Conservation (phyloP, 1,140 invertebrate species). For the Nixonia krombeini region DNA sequence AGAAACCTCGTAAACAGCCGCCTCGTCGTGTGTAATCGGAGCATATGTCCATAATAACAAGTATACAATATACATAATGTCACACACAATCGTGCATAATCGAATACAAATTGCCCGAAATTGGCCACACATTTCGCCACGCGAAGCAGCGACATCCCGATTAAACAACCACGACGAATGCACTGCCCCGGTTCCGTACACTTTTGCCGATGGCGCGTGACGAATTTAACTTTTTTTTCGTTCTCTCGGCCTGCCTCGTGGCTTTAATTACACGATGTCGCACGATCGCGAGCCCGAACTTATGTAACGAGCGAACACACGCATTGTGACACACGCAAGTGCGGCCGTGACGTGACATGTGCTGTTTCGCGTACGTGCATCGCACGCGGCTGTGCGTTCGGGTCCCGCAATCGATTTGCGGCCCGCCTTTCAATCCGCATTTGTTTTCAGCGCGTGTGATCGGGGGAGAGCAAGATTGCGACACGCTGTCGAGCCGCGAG, state of each 20-base stretch:
- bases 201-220: background rate
- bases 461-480: background rate
- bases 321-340: constrained; percentile 23
- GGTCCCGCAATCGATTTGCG: constrained; percentile 35
- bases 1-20: too few species aligned
- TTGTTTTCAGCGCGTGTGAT: constrained; percentile 9
- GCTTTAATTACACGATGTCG: constrained; percentile 54
- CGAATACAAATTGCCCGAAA: too few species aligned
- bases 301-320: constrained; percentile 6
- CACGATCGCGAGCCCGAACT: constrained; percentile 13
- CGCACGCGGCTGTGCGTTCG: constrained; percentile 26
- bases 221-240: background rate
- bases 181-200: constrained; percentile 13
- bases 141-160: too few species aligned
- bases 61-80: too few species aligned
- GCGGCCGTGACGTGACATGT: constrained; percentile 27
- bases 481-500: background rate
- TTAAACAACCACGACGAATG: too few species aligned
- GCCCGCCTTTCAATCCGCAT: constrained; percentile 27
- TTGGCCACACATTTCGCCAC: too few species aligned
- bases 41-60: too few species aligned
- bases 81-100: too few species aligned
- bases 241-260: constrained; percentile 43
- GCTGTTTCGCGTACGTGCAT: constrained; percentile 25
- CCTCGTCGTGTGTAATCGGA: too few species aligned